Evolutionary conservation across 37 sponge, comb jelly and placozoan genomes (phyloP), one percentile per base, ranked within the genome.

Genomic region (Tethya wilhelma): DNA sequence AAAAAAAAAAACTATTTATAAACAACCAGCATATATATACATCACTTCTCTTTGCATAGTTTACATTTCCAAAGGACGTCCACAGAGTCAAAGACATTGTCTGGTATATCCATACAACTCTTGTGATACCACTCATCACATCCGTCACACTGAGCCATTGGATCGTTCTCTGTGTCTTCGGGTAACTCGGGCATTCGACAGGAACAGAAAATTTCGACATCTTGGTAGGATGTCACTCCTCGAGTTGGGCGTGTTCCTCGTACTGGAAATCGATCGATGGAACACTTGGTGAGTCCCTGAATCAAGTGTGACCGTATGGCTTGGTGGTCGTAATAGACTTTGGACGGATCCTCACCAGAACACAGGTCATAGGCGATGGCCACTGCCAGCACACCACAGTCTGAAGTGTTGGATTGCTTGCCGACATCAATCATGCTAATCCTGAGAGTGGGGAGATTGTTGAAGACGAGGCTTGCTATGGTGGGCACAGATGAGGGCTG

Each of bases 141-240:
- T 25, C 41, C 33, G 17, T 75, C 62, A 58, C 75, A 75, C 75
- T 75, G 41, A 2, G 75, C 75, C 75, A 75, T 75, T 6, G 36
- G 11, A 31, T 56, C 74, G 20, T 22, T 62, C 3, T 59, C 75
- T 62, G 33, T 42, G n/a, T n/a, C n/a, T n/a, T n/a, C n/a, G n/a
- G n/a, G n/a, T n/a, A n/a, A n/a, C 36, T 59, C 62, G 19, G 39
- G 70, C 70, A 69, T 8, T 28, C 75, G 59, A 75, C 75, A 59
- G 23, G 40, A 39, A 75, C 60, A 37, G 75, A 38, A 28, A 2
- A 75, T 40, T 28, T 75, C 41, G 8, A 75, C 28, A 1, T 38
- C 36, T 29, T 69, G 70, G 22, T 7, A 8, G 20, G 17, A 34
- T 56, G 58, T 75, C 28, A 40, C 44, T 19, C 8, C 5, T 31